Evolutionary conservation across 2,113 vertebrate genomes (phyloP), one percentile per base, ranked within the genome.

Genomic region (Egretta garzetta): DNA sequence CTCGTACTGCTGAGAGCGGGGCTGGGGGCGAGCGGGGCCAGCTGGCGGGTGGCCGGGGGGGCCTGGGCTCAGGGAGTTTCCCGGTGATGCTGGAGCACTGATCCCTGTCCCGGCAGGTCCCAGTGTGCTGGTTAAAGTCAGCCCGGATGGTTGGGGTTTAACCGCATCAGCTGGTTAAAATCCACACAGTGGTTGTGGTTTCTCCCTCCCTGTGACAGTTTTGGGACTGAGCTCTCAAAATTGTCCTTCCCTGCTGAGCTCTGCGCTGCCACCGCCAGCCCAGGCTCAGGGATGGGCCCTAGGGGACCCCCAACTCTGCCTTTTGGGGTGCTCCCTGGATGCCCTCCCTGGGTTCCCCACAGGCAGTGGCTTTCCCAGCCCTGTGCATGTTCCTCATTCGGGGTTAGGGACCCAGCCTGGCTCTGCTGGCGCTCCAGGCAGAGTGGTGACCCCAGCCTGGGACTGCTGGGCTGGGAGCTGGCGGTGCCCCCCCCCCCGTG

Each of bases 401-500:
- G 43, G 30, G 18, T 66, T 56, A 33, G 43, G n/a, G 52, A 21
- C n/a, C 15, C 45, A 26, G 64, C 52, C 70, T 60, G 71, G 37
- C 70, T 60, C 58, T 60, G 58, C 33, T 35, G 58, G 58, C 35
- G 58, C 58, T 59, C 58, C 15, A 22, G 58, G n/a, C 14, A n/a
- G 58, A 60, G 58, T 24, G n/a, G 58, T 35, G 58, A 60, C n/a
- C 22, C 58, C 58, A 59, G n/a, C n/a, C 33, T 60, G 58, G n/a
- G 58, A 35, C n/a, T 1, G 9, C 58, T 35, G 58, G 58, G 58
- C 58, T 60, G n/a, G 58, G n/a, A 60, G n/a, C 58, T 60, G 58
- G 58, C 3, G 3, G 11, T 35, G n/a, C n/a, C 4, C 6, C n/a
- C 12, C 6, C n/a, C 12, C 58, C n/a, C 2, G 9, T 9, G 6